These are phyloP conservation scores for Apostichopus japonicus DNA, from an alignment of 35 echinoderm and acorn worm species.

Conservation along the genomic window DNA sequence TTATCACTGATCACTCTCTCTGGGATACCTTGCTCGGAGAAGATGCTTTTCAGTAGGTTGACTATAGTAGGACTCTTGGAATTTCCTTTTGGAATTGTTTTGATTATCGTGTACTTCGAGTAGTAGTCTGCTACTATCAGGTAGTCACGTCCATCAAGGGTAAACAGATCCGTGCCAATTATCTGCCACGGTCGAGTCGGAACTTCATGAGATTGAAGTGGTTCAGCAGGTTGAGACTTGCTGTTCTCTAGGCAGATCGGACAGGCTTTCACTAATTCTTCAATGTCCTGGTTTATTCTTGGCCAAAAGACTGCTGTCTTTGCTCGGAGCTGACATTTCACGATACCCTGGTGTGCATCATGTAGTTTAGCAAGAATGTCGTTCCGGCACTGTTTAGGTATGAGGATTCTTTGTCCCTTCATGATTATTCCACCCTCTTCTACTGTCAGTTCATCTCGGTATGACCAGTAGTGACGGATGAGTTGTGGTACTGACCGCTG, in stretches of 20 bases:
- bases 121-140: not conserved
- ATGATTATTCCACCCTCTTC: no score
- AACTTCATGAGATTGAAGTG: not conserved
- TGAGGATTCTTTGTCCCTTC: conserved; percentile 28
- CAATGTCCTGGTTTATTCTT: conserved; percentile 70
- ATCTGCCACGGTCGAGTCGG: not conserved
- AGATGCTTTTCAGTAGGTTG: no score
- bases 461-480: no score
- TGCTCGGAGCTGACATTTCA: conserved; percentile 68
- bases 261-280: conserved; percentile 29
- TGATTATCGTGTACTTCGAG: no score
- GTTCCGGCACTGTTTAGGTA: conserved; percentile 19
- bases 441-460: no score
- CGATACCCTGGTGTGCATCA: conserved; percentile 63
- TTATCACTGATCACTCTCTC: no score
- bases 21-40: no score
- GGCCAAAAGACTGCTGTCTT: conserved; percentile 52
- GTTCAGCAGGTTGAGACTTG: not conserved
- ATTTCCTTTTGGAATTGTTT: no score
- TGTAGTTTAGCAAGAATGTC: conserved; percentile 69
- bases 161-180: not conserved
- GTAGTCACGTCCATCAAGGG: not conserved
- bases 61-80: no score
- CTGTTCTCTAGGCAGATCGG: conserved; percentile 8
- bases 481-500: no score